These are phyloP conservation scores for Cyanoliseus patagonus DNA, from an alignment of 2,113 vertebrate genomes.

Conservation along the genomic window DNA sequence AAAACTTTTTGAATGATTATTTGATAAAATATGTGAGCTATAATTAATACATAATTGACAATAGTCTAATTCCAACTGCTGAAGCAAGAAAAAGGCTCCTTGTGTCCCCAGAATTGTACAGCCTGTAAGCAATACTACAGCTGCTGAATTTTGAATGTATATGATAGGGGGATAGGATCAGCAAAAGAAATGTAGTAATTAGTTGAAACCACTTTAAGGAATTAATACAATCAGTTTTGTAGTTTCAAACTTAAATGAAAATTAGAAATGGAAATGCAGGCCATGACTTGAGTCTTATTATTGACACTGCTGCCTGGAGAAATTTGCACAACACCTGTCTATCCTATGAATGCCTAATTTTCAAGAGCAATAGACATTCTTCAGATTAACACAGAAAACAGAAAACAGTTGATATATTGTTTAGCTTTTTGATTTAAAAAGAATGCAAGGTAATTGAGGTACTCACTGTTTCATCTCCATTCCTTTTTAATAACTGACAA, in stretches of 20 bases:
- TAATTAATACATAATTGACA: neutral
- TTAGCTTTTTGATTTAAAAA: neutral
- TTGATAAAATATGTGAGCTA: constrained; percentile 19
- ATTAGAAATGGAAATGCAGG: neutral
- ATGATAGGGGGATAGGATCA: neutral
- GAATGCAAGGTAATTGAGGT: neutral
- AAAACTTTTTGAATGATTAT: constrained; percentile 31
- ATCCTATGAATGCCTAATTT: neutral
- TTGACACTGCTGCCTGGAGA: neutral
- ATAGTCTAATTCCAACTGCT: neutral
- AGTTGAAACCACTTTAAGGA: neutral
- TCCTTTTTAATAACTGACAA: neutral
- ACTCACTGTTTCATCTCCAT: neutral
- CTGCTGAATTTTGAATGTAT: neutral
- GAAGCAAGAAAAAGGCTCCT: neutral
- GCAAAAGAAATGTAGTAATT: neutral
- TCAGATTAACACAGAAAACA: neutral
- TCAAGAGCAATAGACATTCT: neutral
- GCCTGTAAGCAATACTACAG: neutral
- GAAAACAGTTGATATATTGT: neutral
- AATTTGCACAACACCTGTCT: neutral
- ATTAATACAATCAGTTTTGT: neutral
- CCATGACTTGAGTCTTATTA: neutral
- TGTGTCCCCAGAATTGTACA: neutral
- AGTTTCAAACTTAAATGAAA: neutral